Percentiles rank a stretch among this genome's conserved stretches.
These are phyloP conservation scores for Burhinus oedicnemus DNA, from an alignment of 2,113 vertebrate genomes.

Conservation along the genomic window DNA sequence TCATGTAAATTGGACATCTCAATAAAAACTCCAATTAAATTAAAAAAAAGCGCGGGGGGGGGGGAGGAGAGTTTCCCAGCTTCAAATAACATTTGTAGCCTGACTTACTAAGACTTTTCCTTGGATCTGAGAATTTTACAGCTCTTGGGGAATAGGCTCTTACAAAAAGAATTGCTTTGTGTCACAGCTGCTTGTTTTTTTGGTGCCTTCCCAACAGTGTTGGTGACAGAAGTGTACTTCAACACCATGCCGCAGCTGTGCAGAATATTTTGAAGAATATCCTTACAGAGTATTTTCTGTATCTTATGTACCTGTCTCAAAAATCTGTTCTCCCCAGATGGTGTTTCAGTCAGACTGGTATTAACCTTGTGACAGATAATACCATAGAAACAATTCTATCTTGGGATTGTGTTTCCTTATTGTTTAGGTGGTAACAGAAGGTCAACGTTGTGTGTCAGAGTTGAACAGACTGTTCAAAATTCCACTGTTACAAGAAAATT, in stretches of 20 bases:
- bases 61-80: background rate
- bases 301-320: background rate
- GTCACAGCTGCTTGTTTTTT: background rate
- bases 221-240: background rate
- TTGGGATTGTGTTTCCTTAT: background rate
- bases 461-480: background rate
- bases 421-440: background rate
- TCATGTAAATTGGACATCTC: background rate
- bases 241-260: accelerated
- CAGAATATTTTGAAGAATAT: background rate
- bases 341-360: background rate
- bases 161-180: background rate
- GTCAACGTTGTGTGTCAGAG: accelerated
- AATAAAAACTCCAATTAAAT: background rate
- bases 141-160: background rate
- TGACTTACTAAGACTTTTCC: background rate
- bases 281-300: background rate
- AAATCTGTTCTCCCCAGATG: background rate
- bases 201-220: background rate
- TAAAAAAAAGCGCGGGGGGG: accelerated
- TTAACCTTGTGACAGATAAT: background rate
- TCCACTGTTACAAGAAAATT: background rate
- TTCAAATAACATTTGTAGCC: background rate
- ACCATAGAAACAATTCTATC: background rate
- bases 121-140: background rate